Percentiles rank a stretch among this genome's conserved stretches.
phyloP scores from a whole-genome alignment of 2,113 vertebrate species.

The Sula dactylatra region DNA sequence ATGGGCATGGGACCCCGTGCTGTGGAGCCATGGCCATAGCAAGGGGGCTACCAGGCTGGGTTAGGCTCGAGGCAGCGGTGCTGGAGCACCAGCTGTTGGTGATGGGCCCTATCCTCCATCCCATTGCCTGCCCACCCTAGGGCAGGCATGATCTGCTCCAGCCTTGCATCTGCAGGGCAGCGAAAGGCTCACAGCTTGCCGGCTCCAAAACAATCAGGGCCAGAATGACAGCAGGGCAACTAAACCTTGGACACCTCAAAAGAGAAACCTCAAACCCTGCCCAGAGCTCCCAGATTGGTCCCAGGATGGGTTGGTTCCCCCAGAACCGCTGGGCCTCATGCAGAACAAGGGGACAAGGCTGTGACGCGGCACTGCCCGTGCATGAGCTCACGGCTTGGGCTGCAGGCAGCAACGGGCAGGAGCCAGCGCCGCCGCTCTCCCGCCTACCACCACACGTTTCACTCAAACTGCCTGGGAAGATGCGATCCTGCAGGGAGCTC shows the following conservation, averaged over 20 bases:
- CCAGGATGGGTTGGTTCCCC: not conserved
- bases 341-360: not conserved
- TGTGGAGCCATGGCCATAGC: not conserved
- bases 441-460: not conserved
- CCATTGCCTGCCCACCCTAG: not conserved
- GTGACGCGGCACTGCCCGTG: accelerated
- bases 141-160: not conserved
- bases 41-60: not conserved
- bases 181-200: not conserved
- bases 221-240: not conserved
- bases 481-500: not conserved
- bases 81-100: not conserved
- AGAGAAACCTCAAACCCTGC: not conserved
- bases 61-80: not conserved
- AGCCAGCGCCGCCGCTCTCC: not conserved
- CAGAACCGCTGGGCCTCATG: not conserved
- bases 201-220: not conserved
- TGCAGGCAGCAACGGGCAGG: not conserved
- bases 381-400: accelerated
- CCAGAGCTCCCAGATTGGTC: not conserved
- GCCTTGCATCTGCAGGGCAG: not conserved
- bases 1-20: not conserved
- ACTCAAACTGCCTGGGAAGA: not conserved
- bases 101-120: not conserved
- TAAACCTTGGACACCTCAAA: not conserved